Conservation (phyloP, 2,888 invertebrate genomes). For the Clivina fossor region DNA sequence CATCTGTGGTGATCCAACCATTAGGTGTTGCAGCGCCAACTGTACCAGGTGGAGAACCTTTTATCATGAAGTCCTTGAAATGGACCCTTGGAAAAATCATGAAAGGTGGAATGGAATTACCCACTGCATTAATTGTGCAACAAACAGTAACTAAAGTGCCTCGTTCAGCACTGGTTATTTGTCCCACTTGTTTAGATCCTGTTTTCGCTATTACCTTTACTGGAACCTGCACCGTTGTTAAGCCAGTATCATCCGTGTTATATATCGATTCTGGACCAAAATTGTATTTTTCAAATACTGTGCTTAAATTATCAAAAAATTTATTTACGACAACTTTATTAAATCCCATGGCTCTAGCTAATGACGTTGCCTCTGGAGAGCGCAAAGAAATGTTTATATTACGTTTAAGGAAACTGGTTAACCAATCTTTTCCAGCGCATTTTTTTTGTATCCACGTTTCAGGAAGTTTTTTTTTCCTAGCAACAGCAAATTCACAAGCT, state of each 20-base stretch:
- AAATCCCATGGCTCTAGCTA: conserved; percentile 39
- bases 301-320: conserved; percentile 41
- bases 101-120: conserved; percentile 48
- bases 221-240: conserved; percentile 48
- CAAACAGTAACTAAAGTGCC: conserved; percentile 47
- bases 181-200: conserved; percentile 48
- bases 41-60: conserved; percentile 46
- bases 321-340: conserved; percentile 39
- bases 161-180: conserved; percentile 48
- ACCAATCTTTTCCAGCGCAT: conserved; percentile 39
- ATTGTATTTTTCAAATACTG: conserved; percentile 36
- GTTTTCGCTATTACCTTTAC: conserved; percentile 46
- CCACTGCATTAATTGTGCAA: conserved; percentile 46
- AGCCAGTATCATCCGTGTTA: conserved; percentile 48
- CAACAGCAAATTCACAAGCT: too few relatives aligned
- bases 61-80: conserved; percentile 46
- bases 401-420: conserved; percentile 35
- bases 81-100: conserved; percentile 48
- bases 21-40: conserved; percentile 44
- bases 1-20: conserved; percentile 46
- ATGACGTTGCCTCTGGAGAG: conserved; percentile 37
- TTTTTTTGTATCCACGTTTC: too few relatives aligned
- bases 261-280: conserved; percentile 41
- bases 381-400: conserved; percentile 36
- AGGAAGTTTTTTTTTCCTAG: too few relatives aligned